Conservation (phyloP, 2,113 vertebrate species). For the Pseudonaja textilis region DNA sequence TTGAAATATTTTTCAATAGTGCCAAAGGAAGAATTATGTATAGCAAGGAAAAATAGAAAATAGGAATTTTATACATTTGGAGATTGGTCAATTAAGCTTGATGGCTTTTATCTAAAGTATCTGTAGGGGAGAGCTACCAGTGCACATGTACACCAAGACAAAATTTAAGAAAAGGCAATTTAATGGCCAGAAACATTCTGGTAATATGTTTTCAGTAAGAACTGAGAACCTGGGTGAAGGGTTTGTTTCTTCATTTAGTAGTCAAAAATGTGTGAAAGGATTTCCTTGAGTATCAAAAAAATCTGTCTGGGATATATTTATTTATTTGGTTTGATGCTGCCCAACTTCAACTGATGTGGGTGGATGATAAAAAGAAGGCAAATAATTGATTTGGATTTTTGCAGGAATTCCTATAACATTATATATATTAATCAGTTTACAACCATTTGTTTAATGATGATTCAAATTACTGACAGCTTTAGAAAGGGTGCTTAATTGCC, state of each 20-base stretch:
- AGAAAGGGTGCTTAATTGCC: not conserved
- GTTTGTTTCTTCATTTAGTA: not conserved
- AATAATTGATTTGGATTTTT: not conserved
- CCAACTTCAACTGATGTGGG: not conserved
- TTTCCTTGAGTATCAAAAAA: not conserved
- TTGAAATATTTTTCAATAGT: not conserved
- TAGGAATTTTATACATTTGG: not conserved
- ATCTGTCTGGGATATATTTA: not conserved
- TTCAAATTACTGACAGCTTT: not conserved
- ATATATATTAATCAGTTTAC: not conserved
- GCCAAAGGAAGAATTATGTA: not conserved
- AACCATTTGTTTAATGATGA: not conserved
- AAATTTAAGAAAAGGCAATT: not conserved
- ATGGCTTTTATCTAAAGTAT: not conserved
- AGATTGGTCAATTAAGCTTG: not conserved
- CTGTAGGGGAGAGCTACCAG: not conserved
- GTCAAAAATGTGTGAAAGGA: not conserved
- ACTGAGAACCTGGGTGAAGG: not conserved
- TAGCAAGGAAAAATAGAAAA: fast-evolving
- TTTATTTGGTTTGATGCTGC: not conserved
- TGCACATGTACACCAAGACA: not conserved
- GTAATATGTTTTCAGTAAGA: not conserved
- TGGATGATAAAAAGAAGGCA: not conserved
- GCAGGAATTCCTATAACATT: not conserved
- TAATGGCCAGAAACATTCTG: not conserved